Conservation (phyloP, 2,888 invertebrate species). For the Cenopis cana region DNA sequence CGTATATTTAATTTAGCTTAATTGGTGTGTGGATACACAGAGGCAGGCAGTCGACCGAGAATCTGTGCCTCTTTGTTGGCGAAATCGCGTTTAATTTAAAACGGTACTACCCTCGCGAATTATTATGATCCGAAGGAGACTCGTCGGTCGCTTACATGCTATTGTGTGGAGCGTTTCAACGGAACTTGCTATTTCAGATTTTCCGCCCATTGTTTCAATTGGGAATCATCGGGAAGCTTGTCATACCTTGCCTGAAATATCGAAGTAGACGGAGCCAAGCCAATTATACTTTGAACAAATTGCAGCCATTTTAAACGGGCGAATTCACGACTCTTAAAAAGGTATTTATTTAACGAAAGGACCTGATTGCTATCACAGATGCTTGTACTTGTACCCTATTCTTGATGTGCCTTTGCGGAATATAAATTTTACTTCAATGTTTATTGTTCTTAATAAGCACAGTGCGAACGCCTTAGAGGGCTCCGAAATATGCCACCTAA, state of each 20-base stretch:
- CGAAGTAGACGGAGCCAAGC: slow-evolving; percentile 33
- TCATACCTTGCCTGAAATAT: slow-evolving; percentile 27
- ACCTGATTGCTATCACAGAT: slow-evolving; percentile 47
- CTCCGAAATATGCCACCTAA: slow-evolving; percentile 7
- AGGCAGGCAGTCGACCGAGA: slow-evolving; percentile 79
- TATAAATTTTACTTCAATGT: slow-evolving; percentile 40
- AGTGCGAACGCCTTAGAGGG: slow-evolving; percentile 5
- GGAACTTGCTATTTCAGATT: slow-evolving; percentile 14
- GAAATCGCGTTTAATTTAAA: slow-evolving; percentile 69
- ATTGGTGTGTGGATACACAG: slow-evolving; percentile 80
- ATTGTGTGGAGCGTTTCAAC: slow-evolving; percentile 48
- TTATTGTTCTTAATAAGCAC: slow-evolving; percentile 32
- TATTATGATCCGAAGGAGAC: slow-evolving; percentile 54
- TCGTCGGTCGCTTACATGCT: slow-evolving; percentile 57
- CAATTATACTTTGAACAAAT: slow-evolving; percentile 49
- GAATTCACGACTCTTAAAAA: slow-evolving; percentile 50
- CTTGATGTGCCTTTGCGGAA: slow-evolving; percentile 26
- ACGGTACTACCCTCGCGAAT: slow-evolving; percentile 74
- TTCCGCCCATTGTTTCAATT: slow-evolving; percentile 42
- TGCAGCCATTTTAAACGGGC: slow-evolving; percentile 46
- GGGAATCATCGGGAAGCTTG: slow-evolving; percentile 42
- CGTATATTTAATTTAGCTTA: slow-evolving; percentile 83
- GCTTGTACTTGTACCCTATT: slow-evolving; percentile 38
- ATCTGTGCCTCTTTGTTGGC: slow-evolving; percentile 78
- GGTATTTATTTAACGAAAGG: slow-evolving; percentile 47